Conservation (phyloP, 1,140 invertebrate species). For the Phocides pigmalion region DNA sequence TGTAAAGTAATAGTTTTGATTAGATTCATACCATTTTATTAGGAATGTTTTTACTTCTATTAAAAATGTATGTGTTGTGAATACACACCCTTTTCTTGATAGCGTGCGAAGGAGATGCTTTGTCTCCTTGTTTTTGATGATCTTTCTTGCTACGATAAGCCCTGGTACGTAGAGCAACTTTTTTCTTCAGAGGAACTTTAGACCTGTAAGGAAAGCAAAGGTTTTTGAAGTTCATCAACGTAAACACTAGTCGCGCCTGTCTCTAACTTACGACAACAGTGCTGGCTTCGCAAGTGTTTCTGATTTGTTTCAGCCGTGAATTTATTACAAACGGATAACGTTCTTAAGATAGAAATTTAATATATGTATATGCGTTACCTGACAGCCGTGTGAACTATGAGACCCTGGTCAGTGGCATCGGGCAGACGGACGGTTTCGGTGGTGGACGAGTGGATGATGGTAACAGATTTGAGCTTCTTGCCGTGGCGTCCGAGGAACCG, state of each 20-base stretch:
- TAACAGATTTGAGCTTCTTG: conserved; percentile 91
- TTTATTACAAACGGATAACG: too few species aligned
- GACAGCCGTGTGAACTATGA: conserved; percentile 89
- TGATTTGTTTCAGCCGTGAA: too few species aligned
- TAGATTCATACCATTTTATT: too few species aligned
- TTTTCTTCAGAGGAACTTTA: conserved; percentile 90
- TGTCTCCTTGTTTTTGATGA: conserved; percentile 72
- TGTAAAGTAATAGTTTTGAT: conserved; percentile 50
- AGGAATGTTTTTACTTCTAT: conserved; percentile 11
- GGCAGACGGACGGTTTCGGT: conserved; percentile 92
- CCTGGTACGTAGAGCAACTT: conserved; percentile 85
- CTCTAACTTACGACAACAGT: too few species aligned
- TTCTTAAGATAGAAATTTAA: too few species aligned
- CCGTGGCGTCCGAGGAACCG: conserved; percentile 90
- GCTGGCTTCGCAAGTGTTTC: too few species aligned
- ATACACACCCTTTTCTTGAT: conserved; percentile 79
- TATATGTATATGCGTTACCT: too few species aligned
- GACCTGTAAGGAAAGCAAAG: conserved; percentile 77
- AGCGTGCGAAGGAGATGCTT: conserved; percentile 74
- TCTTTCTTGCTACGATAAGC: conserved; percentile 85
- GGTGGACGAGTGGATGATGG: conserved; percentile 93
- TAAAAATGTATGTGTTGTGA: conserved; percentile 3
- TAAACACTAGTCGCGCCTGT: too few species aligned
- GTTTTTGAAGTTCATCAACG: too few species aligned
- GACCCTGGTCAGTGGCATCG: conserved; percentile 88